phyloP scores from a whole-genome alignment of 2,888 invertebrate species.

The Pilophorus perplexus region DNA sequence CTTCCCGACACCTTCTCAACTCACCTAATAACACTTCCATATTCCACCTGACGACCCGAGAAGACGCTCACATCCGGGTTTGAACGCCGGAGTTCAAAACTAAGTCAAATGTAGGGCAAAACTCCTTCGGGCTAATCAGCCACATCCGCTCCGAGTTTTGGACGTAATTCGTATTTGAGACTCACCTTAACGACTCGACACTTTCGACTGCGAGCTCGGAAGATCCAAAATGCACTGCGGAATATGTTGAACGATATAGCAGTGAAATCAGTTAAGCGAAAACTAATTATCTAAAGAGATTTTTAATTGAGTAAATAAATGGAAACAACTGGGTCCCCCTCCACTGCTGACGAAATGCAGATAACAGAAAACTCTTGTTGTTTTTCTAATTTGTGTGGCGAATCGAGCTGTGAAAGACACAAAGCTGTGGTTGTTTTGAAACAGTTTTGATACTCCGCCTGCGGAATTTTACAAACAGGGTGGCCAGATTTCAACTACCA shows the following conservation, averaged over 20 bases:
- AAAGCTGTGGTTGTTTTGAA: too few relatives aligned
- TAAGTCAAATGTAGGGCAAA: conserved; percentile 7
- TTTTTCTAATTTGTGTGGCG: too few relatives aligned
- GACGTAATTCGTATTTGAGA: background rate
- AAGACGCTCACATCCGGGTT: background rate
- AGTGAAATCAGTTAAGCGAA: background rate
- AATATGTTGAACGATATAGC: too few relatives aligned
- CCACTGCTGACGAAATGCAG: conserved; percentile 12
- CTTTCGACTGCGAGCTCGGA: too few relatives aligned
- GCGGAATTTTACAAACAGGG: too few relatives aligned
- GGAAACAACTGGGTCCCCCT: background rate
- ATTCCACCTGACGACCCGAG: background rate
- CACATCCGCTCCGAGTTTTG: background rate
- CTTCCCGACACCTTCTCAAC: background rate
- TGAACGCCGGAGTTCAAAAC: background rate
- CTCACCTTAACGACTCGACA: too few relatives aligned
- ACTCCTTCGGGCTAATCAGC: conserved; percentile 11
- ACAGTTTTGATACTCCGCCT: too few relatives aligned
- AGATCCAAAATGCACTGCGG: too few relatives aligned
- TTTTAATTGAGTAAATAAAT: background rate
- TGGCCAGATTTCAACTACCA: too few relatives aligned
- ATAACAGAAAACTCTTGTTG: background rate
- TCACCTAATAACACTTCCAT: too few relatives aligned
- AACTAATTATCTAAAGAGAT: background rate
- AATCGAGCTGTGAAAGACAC: too few relatives aligned